Conservation (phyloP, 2,797 vertebrate species). For the Sebastes trivittatus region DNA sequence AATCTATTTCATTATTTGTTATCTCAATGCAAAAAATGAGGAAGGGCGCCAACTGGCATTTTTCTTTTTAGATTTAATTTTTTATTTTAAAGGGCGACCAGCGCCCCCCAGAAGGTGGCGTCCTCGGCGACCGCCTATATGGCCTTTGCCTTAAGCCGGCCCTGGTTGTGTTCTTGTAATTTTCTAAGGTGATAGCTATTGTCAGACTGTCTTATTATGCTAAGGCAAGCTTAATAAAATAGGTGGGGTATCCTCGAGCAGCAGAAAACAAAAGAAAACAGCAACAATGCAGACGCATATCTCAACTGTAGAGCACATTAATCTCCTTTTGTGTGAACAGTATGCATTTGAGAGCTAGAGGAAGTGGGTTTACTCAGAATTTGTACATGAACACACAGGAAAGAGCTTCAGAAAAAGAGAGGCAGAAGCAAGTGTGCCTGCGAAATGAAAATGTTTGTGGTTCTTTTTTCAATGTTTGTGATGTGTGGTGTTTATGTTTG, state of each 20-base stretch:
- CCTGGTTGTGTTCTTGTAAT: not conserved
- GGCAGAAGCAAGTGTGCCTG: not conserved
- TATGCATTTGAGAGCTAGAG: constrained; percentile 8
- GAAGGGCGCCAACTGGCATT: no score
- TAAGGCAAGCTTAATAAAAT: constrained; percentile 13
- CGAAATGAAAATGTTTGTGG: constrained; percentile 2
- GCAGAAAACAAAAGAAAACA: constrained; percentile 1
- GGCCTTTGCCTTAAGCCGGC: no score
- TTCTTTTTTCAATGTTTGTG: not conserved
- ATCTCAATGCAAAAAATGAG: no score
- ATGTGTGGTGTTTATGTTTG: not conserved
- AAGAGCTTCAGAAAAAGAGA: constrained; percentile 12
- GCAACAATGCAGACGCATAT: not conserved
- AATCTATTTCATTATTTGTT: no score
- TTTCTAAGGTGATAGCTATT: not conserved
- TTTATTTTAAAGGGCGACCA: no score
- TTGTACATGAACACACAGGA: constrained; percentile 29
- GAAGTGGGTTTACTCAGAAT: constrained; percentile 33
- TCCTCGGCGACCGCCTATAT: no score
- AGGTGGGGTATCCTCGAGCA: not conserved
- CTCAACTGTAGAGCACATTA: not conserved
- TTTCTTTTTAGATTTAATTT: no score
- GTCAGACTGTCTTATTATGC: not conserved
- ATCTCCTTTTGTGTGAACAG: constrained; percentile 4
- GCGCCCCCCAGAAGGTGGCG: no score